These are phyloP conservation scores for Tinea semifulvella DNA, from an alignment of 2,888 invertebrate genomes.

Conservation along the genomic window DNA sequence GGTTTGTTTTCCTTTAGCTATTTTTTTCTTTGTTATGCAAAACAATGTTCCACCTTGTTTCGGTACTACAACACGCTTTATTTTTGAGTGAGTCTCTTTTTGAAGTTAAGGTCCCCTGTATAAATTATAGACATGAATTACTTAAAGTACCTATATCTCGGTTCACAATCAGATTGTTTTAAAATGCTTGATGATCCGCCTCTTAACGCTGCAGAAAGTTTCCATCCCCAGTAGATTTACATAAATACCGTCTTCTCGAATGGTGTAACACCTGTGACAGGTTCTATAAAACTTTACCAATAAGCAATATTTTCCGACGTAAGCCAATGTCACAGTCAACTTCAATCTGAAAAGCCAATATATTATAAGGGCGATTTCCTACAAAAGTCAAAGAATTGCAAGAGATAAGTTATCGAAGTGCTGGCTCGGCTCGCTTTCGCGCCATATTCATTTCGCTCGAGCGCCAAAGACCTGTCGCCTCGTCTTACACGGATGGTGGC, in stretches of 20 bases:
- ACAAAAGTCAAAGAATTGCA: conserved; percentile 47
- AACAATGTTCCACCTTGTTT: conserved; percentile 68
- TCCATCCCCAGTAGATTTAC: conserved; percentile 5
- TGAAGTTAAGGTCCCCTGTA: conserved; percentile 66
- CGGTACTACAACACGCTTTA: conserved; percentile 66
- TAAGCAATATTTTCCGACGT: conserved; percentile 49
- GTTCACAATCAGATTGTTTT: conserved; percentile 12
- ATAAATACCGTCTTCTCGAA: conserved; percentile 10
- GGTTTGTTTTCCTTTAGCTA: conserved; percentile 67
- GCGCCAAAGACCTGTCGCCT: conserved; percentile 16
- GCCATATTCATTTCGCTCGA: conserved; percentile 44
- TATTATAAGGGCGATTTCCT: conserved; percentile 53
- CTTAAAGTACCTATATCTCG: conserved; percentile 13
- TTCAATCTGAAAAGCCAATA: conserved; percentile 61
- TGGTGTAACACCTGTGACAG: conserved; percentile 50
- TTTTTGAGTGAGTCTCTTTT: conserved; percentile 66
- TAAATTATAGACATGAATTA: conserved; percentile 42
- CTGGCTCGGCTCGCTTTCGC: conserved; percentile 23
- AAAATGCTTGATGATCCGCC: conserved; percentile 6
- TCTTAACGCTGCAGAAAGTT: conserved; percentile 1
- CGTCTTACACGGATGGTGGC: conserved; percentile 21
- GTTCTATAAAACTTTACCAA: conserved; percentile 64
- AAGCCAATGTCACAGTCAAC: conserved; percentile 36
- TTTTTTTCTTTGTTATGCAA: conserved; percentile 66
- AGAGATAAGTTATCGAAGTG: conserved; percentile 44